Percentiles rank a stretch among this genome's conserved stretches.
These are phyloP conservation scores for Rhynchonycteris naso DNA, from an alignment of 2,797 vertebrate genomes.

Conservation along the genomic window DNA sequence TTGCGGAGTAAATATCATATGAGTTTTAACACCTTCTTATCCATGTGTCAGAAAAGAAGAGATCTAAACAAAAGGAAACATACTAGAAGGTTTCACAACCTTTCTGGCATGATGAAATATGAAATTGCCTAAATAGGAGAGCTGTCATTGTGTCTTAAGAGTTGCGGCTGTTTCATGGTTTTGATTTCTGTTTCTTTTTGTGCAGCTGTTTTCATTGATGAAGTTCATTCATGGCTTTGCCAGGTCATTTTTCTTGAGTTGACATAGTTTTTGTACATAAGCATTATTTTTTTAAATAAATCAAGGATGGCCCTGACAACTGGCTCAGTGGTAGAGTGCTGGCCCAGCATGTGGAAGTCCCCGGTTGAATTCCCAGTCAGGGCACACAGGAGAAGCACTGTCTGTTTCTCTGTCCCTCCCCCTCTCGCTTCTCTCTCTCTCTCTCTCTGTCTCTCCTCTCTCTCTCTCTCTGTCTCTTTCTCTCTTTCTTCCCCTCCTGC, in stretches of 20 bases:
- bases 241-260: constrained; percentile 60
- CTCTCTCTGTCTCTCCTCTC: no score
- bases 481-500: no score
- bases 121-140: neutral
- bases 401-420: no score
- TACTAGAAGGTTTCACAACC: neutral
- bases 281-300: neutral
- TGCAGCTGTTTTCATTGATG: neutral
- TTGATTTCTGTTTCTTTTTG: neutral
- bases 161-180: neutral
- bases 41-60: neutral
- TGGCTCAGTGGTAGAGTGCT: no score
- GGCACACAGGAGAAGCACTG: no score
- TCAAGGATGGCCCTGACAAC: neutral
- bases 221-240: constrained; percentile 55
- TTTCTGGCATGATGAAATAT: neutral
- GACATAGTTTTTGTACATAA: neutral
- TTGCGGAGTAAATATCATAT: neutral
- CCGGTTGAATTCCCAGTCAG: no score
- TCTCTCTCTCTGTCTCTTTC: no score
- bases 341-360: no score
- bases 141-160: neutral
- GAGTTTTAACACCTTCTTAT: neutral
- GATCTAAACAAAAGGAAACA: neutral
- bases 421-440: no score